Conservation (phyloP, 1,140 invertebrate species). For the Drosophila sucinea region DNA sequence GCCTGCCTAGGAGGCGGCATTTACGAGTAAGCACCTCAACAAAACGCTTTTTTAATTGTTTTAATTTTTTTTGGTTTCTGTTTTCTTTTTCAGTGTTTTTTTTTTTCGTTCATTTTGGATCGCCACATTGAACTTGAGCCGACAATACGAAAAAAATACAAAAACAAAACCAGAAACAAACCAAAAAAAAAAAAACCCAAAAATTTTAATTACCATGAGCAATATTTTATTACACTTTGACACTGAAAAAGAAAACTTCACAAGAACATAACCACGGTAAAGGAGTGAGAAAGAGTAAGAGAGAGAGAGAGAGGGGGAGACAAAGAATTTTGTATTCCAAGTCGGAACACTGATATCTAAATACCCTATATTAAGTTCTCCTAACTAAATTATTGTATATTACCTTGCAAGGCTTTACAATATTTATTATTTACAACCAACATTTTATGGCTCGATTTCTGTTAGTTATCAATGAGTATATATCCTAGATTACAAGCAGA, state of each 20-base stretch:
- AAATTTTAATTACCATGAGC: slow-evolving; percentile 81
- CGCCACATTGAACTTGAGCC: slow-evolving; percentile 78
- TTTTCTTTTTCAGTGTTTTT: not conserved
- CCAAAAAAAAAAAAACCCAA: slow-evolving; percentile 31
- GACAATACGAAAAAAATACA: slow-evolving; percentile 56
- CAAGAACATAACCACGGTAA: slow-evolving; percentile 36
- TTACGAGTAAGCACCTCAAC: slow-evolving; percentile 62
- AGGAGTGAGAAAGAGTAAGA: not conserved
- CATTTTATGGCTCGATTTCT: too few relatives aligned
- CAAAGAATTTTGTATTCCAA: too few relatives aligned
- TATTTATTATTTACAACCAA: too few relatives aligned
- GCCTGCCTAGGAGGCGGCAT: slow-evolving; percentile 39
- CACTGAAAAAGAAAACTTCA: slow-evolving; percentile 79
- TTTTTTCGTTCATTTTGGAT: slow-evolving; percentile 27
- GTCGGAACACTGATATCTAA: too few relatives aligned
- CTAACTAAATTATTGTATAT: too few relatives aligned
- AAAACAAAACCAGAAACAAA: slow-evolving; percentile 28
- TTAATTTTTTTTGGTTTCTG: slow-evolving; percentile 45
- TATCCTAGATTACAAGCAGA: too few relatives aligned
- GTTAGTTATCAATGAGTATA: too few relatives aligned
- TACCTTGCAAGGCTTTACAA: too few relatives aligned
- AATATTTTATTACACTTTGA: slow-evolving; percentile 82
- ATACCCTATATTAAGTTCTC: too few relatives aligned
- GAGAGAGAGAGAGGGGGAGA: not conserved
- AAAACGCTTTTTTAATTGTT: slow-evolving; percentile 78